Conservation (phyloP, 2,888 invertebrate genomes). For the Tenthredo notha region DNA sequence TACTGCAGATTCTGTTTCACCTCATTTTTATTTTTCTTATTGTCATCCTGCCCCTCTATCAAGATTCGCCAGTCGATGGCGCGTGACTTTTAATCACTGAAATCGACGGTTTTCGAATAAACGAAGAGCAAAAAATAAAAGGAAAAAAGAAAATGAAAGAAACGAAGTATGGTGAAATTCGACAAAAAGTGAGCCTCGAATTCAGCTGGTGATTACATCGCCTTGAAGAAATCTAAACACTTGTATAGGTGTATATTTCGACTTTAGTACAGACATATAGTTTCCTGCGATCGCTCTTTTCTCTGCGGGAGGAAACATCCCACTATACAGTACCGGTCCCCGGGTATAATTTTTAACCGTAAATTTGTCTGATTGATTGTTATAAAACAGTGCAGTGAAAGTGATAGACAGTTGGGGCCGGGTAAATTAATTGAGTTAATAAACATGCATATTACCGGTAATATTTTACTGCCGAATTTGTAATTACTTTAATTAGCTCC, state of each 20-base stretch:
- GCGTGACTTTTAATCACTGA: conserved; percentile 45
- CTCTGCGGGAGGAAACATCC: conserved; percentile 60
- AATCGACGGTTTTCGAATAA: conserved; percentile 28
- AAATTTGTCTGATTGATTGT: conserved; percentile 38
- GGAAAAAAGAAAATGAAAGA: conserved; percentile 69
- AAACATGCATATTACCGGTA: conserved; percentile 56
- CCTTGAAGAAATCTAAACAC: not conserved
- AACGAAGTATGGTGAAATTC: not conserved
- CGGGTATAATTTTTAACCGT: not conserved
- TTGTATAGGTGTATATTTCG: not conserved
- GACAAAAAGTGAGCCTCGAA: not conserved
- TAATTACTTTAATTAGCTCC: conserved; percentile 76
- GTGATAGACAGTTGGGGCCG: conserved; percentile 46
- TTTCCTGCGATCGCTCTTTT: not conserved
- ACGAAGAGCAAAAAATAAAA: conserved; percentile 55
- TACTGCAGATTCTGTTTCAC: not conserved
- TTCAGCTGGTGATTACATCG: not conserved
- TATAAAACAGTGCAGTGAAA: conserved; percentile 46
- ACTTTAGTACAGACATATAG: not conserved
- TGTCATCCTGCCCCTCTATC: not conserved
- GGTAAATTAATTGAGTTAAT: conserved; percentile 54
- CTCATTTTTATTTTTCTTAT: not conserved
- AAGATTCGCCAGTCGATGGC: conserved; percentile 25
- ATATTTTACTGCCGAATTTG: conserved; percentile 72
- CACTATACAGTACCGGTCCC: conserved; percentile 68